Percentiles rank a stretch among this genome's conserved stretches.
Evolutionary conservation across 2,797 vertebrate genomes (phyloP).

Genomic region (Spinus pinus): DNA sequence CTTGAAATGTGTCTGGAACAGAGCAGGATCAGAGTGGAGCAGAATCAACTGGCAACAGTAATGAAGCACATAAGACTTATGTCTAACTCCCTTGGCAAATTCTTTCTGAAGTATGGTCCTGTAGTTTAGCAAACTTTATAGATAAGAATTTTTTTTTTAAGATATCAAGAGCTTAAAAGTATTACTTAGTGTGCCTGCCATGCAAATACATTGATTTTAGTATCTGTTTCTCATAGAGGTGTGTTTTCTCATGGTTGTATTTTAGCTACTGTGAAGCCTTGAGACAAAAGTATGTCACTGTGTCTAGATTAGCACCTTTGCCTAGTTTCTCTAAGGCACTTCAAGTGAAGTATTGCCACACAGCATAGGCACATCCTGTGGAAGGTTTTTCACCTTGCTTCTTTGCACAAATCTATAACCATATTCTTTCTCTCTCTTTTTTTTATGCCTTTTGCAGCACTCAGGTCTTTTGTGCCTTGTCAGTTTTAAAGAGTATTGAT

Average conservation of each 20-base stretch:
- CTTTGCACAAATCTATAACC: neutral
- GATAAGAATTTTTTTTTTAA: neutral
- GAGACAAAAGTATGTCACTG: neutral
- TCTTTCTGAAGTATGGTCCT: neutral
- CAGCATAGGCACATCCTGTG: neutral
- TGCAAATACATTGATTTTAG: neutral
- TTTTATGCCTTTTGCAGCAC: neutral
- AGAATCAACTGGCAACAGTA: neutral
- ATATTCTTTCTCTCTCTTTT: neutral
- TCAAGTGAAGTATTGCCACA: neutral
- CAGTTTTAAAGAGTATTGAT: neutral
- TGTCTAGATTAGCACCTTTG: neutral
- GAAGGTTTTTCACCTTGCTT: neutral
- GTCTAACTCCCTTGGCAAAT: neutral
- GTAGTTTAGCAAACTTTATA: neutral
- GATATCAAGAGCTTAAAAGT: neutral
- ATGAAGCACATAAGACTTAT: neutral
- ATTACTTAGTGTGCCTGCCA: neutral
- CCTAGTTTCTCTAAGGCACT: neutral
- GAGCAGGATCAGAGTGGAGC: neutral
- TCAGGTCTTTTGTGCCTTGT: neutral
- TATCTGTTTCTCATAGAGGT: neutral
- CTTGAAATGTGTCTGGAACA: neutral
- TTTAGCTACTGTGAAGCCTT: neutral
- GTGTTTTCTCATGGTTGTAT: neutral